Base-by-base conservation (phyloP, 2,113 vertebrate species). In the Cyrtonyx montezumae region DNA sequence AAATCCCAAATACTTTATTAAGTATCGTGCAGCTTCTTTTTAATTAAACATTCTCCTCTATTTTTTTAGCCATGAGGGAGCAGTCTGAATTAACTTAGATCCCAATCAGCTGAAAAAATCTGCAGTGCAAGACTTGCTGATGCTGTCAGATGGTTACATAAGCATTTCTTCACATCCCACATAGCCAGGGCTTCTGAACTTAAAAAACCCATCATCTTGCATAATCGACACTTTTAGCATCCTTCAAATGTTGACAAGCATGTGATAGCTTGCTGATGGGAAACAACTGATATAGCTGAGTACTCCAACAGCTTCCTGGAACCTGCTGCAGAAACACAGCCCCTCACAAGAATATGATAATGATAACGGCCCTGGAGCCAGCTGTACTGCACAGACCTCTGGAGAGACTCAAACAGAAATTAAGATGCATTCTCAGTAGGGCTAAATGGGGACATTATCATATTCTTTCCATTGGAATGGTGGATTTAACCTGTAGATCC, bases 141-240 rank as follows among this genome's bases (percentile, higher is more conserved):
- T 80, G 91, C 68, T 95, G 65, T 78, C 65, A 74, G 58, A 83
- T 78, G 68, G 65, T 96, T 95, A 94, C 82, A 95, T 92, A 95
- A 95, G 85, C 68, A 74, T 83, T 93, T 94, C 87, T 91, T 93
- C 93, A 95, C 90, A 92, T 94, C 94, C 91, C 87, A 92, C 93
- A 88, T 46, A 88, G 79, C 84, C 93, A 91, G 53, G 56, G 79
- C 68, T 87, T 66, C 89, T 91, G 84, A 90, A 90, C 84, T 94
- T 78, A 86, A 94, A 93, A 87, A 77, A 17, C 56, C 46, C 0
- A 4, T 70, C 92, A 90, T 80, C 51, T 56, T 70, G 68, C 79
- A 73, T 80, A 91, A 90, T 48, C 3, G 19, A 88, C 63, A 37
- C 78, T 95, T 95, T 88, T 82, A 94, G 94, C 87, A 91, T 66